Conservation (phyloP, 1,140 invertebrate genomes). For the Cataglyphis hispanica region DNA sequence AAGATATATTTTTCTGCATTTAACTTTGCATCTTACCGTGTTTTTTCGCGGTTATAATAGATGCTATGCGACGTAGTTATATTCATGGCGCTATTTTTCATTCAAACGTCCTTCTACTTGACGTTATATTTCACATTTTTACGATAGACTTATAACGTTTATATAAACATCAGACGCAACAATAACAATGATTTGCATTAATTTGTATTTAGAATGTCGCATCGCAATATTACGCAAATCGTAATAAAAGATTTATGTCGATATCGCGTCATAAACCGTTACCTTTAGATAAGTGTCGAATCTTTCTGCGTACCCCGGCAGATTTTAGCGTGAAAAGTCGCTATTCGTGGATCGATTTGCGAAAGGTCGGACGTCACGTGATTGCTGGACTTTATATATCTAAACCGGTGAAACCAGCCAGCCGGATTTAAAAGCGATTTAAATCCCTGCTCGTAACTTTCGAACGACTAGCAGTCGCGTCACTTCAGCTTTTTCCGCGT, state of each 20-base stretch:
- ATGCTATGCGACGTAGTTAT: not conserved
- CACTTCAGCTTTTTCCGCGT: constrained; percentile 35
- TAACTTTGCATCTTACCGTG: constrained; percentile 1
- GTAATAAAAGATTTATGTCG: not conserved
- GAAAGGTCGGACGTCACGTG: constrained; percentile 65
- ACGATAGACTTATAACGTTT: constrained; percentile 14
- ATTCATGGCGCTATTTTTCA: constrained; percentile 16
- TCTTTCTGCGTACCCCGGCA: constrained; percentile 4
- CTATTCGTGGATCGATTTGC: constrained; percentile 61
- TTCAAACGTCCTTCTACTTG: constrained; percentile 15
- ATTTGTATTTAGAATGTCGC: constrained; percentile 27
- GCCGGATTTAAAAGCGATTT: constrained; percentile 56
- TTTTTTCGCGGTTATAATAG: constrained; percentile 16
- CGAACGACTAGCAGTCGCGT: constrained; percentile 23
- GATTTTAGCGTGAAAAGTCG: constrained; percentile 62
- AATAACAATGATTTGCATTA: constrained; percentile 16
- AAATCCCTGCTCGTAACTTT: constrained; percentile 52
- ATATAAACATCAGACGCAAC: constrained; percentile 20
- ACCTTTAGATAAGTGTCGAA: not conserved
- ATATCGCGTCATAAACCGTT: not conserved
- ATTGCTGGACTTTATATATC: constrained; percentile 39
- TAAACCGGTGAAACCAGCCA: constrained; percentile 62
- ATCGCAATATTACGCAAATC: constrained; percentile 2
- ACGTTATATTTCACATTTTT: constrained; percentile 40
- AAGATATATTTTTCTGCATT: too few relatives aligned